Conservation (phyloP, 1,140 invertebrate species). For the Tribolium castaneum region DNA sequence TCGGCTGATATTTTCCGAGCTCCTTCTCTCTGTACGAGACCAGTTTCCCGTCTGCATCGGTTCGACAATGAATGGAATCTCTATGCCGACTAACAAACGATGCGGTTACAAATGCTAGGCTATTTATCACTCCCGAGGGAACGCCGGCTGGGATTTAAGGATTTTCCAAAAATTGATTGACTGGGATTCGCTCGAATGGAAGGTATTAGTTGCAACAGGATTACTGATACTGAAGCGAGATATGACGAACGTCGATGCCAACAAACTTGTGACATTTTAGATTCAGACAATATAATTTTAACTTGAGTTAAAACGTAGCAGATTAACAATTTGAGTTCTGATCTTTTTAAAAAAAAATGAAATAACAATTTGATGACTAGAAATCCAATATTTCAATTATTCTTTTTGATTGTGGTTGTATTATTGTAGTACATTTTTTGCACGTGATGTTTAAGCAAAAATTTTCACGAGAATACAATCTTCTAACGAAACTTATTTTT, state of each 20-base stretch:
- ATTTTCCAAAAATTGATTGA: conserved; percentile 25
- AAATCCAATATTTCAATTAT: no score
- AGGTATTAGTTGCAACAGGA: not conserved
- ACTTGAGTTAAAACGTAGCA: no score
- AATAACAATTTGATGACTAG: no score
- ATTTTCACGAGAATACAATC: no score
- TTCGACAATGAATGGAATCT: conserved; percentile 40
- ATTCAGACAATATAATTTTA: no score
- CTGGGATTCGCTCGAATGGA: not conserved
- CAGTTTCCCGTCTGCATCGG: not conserved
- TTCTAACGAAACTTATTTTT: no score
- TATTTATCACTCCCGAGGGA: conserved; percentile 45
- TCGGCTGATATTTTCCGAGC: conserved; percentile 43
- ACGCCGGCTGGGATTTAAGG: conserved; percentile 7
- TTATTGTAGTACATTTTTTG: no score
- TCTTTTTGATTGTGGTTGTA: no score
- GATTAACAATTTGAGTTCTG: no score
- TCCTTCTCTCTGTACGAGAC: conserved; percentile 3
- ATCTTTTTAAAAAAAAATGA: no score
- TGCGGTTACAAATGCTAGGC: conserved; percentile 45
- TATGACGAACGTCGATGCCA: not conserved
- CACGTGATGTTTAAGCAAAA: no score
- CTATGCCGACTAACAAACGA: conserved; percentile 45
- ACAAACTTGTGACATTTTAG: not conserved
- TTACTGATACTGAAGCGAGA: not conserved